phyloP scores from a whole-genome alignment of 1,140 invertebrate genomes.

The Lerema accius region DNA sequence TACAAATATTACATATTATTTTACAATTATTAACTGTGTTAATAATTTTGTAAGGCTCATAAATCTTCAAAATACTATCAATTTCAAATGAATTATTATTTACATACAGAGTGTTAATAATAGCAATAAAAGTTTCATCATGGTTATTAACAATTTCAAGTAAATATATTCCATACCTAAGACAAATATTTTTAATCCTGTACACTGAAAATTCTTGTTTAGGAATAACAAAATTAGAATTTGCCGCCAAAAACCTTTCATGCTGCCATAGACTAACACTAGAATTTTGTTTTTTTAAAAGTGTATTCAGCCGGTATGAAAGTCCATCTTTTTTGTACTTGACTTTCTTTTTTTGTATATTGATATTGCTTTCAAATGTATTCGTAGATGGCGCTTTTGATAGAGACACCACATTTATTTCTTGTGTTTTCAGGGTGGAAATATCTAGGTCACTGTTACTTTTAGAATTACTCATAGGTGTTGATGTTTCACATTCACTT shows the following conservation, averaged over 20 bases:
- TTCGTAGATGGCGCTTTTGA: conserved; percentile 34
- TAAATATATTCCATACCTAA: conserved; percentile 62
- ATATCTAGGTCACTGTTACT: conserved; percentile 61
- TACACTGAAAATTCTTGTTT: conserved; percentile 55
- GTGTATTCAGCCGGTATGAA: conserved; percentile 48
- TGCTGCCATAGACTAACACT: conserved; percentile 67
- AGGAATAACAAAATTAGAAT: conserved; percentile 68
- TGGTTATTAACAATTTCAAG: conserved; percentile 50
- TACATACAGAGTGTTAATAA: conserved; percentile 60
- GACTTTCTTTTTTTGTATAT: conserved; percentile 51
- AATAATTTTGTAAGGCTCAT: conserved; percentile 58
- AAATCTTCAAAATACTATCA: conserved; percentile 60
- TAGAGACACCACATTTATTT: conserved; percentile 24
- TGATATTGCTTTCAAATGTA: conserved; percentile 29
- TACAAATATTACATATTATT: conserved; percentile 64
- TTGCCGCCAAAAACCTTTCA: conserved; percentile 65
- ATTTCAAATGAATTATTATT: conserved; percentile 42
- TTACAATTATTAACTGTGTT: conserved; percentile 44
- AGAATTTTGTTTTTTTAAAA: conserved; percentile 69
- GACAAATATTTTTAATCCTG: conserved; percentile 50
- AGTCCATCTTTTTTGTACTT: conserved; percentile 70
- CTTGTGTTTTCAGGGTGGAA: conserved; percentile 41
- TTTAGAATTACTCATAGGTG: conserved; percentile 50
- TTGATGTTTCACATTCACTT: conserved; percentile 54
- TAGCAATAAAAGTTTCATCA: conserved; percentile 51